Evolutionary conservation across 2,888 invertebrate species (phyloP), one percentile per base, ranked within the genome.

Genomic region (Mesoligia furuncula): DNA sequence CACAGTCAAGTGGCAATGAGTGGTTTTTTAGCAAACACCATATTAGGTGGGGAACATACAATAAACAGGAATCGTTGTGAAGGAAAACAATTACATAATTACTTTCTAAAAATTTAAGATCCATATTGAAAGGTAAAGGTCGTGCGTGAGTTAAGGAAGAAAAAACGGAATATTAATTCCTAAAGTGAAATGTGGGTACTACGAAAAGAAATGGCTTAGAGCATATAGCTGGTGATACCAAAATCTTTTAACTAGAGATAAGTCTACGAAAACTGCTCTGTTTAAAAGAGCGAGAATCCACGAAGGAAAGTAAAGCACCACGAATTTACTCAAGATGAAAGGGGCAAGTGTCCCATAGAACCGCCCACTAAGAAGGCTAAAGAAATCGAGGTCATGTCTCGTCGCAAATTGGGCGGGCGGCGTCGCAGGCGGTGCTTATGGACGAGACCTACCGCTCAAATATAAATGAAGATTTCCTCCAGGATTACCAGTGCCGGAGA

Each of bases 351-450:
- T 67, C 75, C 75, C 79, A 80, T 83, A 78, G 85, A 85, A 83
- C 76, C 80, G 80, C 77, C 79, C 77, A 85, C 79, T 92, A 90
- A 90, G 91, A 87, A 90, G 91, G 91, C 90, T 90, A 93, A 88
- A 89, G 87, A 90, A 92, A 93, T 91, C 88, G 89, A 86, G 91
- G 89, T 88, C 90, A 89, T 88, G 84, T 86, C 87, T 84, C 84
- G 83, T 88, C 87, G 88, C 87, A 89, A 90, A 90, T 91, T 89
- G 91, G 90, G 89, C 89, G 90, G 90, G 91, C 89, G 91, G 89
- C 83, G 82, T 84, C 88, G 81, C 86, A 81, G 75, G 64, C 83
- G 73, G 81, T 81, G 62, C 76, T 86, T 77, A 84, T 77, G 87
- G 81, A 79, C 87, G 85, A 87, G 75, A 87, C 80, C 75, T 80